Evolutionary conservation across 1,140 invertebrate genomes (phyloP).

Genomic region (Homalodisca vitripennis): DNA sequence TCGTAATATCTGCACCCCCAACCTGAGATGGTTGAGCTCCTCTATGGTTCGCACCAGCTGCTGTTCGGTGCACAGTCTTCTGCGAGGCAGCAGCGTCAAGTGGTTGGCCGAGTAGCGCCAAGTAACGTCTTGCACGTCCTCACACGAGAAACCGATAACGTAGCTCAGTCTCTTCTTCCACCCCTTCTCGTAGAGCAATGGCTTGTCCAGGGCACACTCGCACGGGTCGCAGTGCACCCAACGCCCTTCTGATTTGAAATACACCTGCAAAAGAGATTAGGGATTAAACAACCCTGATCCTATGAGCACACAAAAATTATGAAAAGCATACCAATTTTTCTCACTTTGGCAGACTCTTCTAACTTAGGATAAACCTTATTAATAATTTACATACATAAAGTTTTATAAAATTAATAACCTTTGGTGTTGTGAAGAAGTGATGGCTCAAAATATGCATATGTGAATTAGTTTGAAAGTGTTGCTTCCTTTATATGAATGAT

Average conservation of each 20-base stretch:
- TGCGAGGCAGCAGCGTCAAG: conserved; percentile 53
- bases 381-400: no score
- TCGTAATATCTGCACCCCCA: no score
- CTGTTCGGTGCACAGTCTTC: conserved; percentile 60
- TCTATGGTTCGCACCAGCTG: neutral
- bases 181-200: conserved; percentile 89
- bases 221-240: conserved; percentile 97
- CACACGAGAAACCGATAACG: conserved; percentile 82
- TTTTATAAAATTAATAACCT: no score
- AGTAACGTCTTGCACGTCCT: conserved; percentile 95
- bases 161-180: conserved; percentile 88
- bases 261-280: conserved; percentile 67
- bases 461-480: no score
- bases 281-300: no score
- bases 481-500: no score
- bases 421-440: no score
- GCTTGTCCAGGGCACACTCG: conserved; percentile 85
- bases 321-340: no score
- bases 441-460: no score
- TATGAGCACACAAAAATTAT: no score
- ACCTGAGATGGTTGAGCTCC: neutral
- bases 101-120: conserved; percentile 87
- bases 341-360: no score
- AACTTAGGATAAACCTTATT: no score
- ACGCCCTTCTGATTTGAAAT: conserved; percentile 60